Conservation (phyloP, 2,888 invertebrate genomes). For the Harpagoxenus sublaevis region DNA sequence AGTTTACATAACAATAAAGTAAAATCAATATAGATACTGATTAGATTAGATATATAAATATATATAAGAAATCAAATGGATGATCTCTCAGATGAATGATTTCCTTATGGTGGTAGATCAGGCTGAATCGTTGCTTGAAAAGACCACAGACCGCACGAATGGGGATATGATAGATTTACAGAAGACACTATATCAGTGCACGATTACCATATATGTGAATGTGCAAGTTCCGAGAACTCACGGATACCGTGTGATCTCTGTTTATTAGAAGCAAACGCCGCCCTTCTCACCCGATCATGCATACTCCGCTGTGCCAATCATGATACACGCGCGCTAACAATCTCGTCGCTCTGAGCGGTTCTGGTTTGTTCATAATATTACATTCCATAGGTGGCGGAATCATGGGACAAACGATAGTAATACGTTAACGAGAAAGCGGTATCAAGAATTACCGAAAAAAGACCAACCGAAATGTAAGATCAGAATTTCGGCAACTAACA, state of each 20-base stretch:
- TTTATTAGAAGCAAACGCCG: conserved; percentile 22
- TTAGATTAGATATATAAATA: neutral
- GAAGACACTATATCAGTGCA: conserved; percentile 71
- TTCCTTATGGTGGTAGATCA: conserved; percentile 71
- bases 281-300: conserved; percentile 56
- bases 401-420: conserved; percentile 19
- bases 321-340: conserved; percentile 3
- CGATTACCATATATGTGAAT: conserved; percentile 77
- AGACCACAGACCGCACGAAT: conserved; percentile 70
- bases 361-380: conserved; percentile 42
- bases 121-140: conserved; percentile 69
- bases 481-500: neutral
- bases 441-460: conserved; percentile 11
- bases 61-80: neutral
- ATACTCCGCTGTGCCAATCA: conserved; percentile 22
- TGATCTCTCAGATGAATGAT: neutral
- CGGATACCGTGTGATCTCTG: conserved; percentile 60
- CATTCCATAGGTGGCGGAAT: conserved; percentile 46
- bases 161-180: conserved; percentile 61
- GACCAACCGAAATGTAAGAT: conserved; percentile 34
- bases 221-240: conserved; percentile 69
- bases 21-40: neutral
- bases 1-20: neutral
- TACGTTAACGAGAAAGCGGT: conserved; percentile 28
- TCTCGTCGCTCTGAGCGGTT: conserved; percentile 44